Evolutionary conservation across 2,888 invertebrate species (phyloP).

Genomic region (Hirtodrosophila alboralis): DNA sequence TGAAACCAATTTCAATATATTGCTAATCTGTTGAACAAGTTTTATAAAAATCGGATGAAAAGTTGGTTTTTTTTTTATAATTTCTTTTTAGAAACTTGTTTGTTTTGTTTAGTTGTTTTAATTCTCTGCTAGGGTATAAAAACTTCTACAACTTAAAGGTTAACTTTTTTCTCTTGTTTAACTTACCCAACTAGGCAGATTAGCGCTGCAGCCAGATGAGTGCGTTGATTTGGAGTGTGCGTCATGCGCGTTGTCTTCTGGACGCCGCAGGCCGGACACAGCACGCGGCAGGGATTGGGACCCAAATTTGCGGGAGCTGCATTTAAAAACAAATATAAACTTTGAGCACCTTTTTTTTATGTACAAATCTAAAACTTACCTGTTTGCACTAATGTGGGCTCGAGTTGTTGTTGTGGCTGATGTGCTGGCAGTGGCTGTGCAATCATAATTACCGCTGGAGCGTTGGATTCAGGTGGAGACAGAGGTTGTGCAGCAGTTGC

Average conservation of each 20-base stretch:
- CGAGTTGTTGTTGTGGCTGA: conserved; percentile 30
- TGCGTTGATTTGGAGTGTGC: conserved; percentile 80
- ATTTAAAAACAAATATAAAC: background rate
- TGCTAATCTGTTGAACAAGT: too few species aligned
- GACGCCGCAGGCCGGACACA: conserved; percentile 80
- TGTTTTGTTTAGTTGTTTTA: too few species aligned
- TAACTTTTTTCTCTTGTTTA: background rate
- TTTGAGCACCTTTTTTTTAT: conserved; percentile 1
- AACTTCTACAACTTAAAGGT: background rate
- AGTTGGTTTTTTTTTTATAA: too few species aligned
- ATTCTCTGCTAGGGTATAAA: background rate
- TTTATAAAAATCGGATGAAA: too few species aligned
- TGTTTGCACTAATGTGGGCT: conserved; percentile 56
- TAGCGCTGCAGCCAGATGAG: conserved; percentile 78
- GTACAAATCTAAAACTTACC: conserved; percentile 43
- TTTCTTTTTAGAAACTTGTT: too few species aligned
- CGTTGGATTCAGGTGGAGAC: conserved; percentile 20
- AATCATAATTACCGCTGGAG: conserved; percentile 41
- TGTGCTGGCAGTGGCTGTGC: conserved; percentile 37
- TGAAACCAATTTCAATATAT: too few species aligned
- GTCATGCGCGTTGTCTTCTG: conserved; percentile 80
- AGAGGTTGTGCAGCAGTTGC: conserved; percentile 57
- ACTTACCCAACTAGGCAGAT: conserved; percentile 81
- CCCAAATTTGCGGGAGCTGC: conserved; percentile 67
- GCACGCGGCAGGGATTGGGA: conserved; percentile 80